Evolutionary conservation across 2,797 vertebrate species (phyloP), one percentile per base, ranked within the genome.

Genomic region (Sebastiscus tertius): DNA sequence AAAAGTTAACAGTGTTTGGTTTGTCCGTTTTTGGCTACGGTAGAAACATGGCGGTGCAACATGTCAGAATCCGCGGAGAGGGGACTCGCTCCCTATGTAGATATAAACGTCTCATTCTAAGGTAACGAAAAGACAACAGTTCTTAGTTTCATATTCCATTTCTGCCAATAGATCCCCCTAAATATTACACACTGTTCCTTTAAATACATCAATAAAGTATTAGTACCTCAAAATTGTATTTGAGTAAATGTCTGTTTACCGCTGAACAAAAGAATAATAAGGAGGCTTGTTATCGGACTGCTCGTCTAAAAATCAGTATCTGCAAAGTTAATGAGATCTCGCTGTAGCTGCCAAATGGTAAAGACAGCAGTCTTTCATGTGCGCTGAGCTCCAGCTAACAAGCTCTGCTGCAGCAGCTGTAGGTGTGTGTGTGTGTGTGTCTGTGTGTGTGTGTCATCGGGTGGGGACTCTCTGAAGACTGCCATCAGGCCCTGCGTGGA

Each of bases 331-430:
- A 79, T 79, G 69, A 81, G 79, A 60, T 59, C 65, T 55, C 5
- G 16, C 64, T 79, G 18, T 65, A 55, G 68, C 39, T 69, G 68
- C 60, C 68, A 69, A 65, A 77, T 61, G 34, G 69, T 77, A 66
- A 79, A 67, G 73, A 68, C 78, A 79, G 49, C 66, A 67, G 62
- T 85, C 80, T 82, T 80, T 83, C 79, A 77, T 81, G 59, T 84
- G 49, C 18, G 22, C 67, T 66, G 75, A 83, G 71, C 49, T 79
- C 72, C 61, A 20, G n/a, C 67, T 89, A 86, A 83, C 79, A 77
- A 87, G 84, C 80, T 64, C 61, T 54, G 74, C 80, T 36, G 73
- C 79, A 73, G 76, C 63, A 71, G 55, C 61, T 65, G 80, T 58
- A 62, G 24, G 49, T 46, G 70, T 74, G 71, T 75, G 64, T 27